phyloP scores from a whole-genome alignment of 2,113 vertebrate genomes.

The Triplophysa dalaica region DNA sequence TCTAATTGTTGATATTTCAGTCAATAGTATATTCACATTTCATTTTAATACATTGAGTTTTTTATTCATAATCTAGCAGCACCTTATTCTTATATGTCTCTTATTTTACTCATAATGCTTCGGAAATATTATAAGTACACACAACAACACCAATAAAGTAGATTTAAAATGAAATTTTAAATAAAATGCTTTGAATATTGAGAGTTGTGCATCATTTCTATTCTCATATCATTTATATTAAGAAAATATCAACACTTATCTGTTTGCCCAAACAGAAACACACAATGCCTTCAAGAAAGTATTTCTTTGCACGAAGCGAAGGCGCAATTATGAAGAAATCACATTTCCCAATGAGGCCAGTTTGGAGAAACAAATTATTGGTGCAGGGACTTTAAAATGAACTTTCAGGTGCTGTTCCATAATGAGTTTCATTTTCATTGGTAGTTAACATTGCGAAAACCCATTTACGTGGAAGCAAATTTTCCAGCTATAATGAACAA shows the following conservation, averaged over 20 bases:
- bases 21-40: too few species aligned
- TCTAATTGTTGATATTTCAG: too few species aligned
- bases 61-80: too few species aligned
- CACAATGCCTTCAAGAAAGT: slow-evolving; percentile 1
- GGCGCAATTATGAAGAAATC: neutral
- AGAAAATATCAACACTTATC: neutral
- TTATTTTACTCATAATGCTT: too few species aligned
- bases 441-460: neutral
- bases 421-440: neutral
- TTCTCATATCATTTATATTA: neutral
- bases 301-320: neutral
- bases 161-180: too few species aligned
- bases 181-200: too few species aligned
- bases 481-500: neutral
- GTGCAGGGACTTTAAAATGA: neutral
- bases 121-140: too few species aligned
- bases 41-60: too few species aligned
- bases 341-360: neutral
- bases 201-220: neutral
- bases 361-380: neutral
- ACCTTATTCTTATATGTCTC: too few species aligned
- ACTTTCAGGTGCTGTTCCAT: neutral
- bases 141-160: too few species aligned
- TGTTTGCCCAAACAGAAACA: neutral
- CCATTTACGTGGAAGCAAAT: neutral